Evolutionary conservation across 2,797 vertebrate species (phyloP), one percentile per base, ranked within the genome.

Genomic region (Eremophila alpestris): DNA sequence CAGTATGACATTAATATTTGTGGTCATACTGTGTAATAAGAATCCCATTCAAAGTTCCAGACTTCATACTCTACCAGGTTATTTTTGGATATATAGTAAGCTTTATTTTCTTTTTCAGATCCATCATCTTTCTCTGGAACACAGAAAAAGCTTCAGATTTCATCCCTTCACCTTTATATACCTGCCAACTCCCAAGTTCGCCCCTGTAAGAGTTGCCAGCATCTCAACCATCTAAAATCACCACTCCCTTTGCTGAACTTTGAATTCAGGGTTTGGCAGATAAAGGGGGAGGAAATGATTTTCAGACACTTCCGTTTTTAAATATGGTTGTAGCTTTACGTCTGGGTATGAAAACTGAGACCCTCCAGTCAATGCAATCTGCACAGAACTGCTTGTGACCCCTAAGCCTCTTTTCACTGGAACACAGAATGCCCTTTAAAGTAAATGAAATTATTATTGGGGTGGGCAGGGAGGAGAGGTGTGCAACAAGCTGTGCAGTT

Each of bases 61-160:
- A 91, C 93, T 76, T 94, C 92, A 83, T 82, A 92, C 38, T 87
- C 65, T 46, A 73, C 45, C 56, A 54, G 48, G 74, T 93, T 96
- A 96, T 97, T 96, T 96, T 91, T 97, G 85, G 76, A 95, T 88
- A 91, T 56, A 79, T 63, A 93, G 62, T 91, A 95, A 86, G 55
- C 27, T 86, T 93, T 93, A 83, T 90, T 95, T 93, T 96, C 91
- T 92, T 95, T 95, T 93, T 92, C 84, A 93, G 85, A 96, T 91
- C 59, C 74, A 96, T 94, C 85, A 87, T 85, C 91, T 95, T 89
- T 92, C 84, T 93, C 77, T 88, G 92, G 94, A 93, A 90, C 67
- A 95, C 16, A 91, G 84, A 81, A 95, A 59, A 93, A 88, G 87
- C 29, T 91, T 95, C 91, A 81, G 38, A 82, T 93, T 93, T 95